Conservation (phyloP, 2,113 vertebrate genomes). For the Calidris pugnax region DNA sequence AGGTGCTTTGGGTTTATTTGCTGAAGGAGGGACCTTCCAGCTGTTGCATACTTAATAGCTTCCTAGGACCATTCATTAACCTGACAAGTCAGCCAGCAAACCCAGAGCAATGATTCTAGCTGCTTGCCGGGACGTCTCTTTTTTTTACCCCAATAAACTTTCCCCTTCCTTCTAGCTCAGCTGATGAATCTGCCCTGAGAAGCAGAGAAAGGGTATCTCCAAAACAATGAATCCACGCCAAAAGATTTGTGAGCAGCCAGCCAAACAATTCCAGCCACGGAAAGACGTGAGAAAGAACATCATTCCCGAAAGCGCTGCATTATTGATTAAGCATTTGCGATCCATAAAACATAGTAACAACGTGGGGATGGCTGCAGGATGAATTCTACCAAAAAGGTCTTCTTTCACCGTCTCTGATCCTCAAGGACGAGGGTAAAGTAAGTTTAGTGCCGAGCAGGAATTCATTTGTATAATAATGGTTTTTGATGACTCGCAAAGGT, state of each 20-base stretch:
- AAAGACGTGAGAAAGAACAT: neutral
- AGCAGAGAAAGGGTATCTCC: neutral
- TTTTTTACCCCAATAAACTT: neutral
- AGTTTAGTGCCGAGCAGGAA: constrained; percentile 23
- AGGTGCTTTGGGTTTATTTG: neutral
- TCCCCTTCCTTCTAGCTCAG: neutral
- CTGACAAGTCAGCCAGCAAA: neutral
- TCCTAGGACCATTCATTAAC: neutral
- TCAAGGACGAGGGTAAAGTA: constrained; percentile 40
- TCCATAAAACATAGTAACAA: constrained; percentile 40
- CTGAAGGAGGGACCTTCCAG: neutral
- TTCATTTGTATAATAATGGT: constrained; percentile 55
- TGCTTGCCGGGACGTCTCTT: neutral
- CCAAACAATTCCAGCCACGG: neutral
- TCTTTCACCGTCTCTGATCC: neutral
- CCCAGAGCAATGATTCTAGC: neutral
- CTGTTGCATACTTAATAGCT: neutral
- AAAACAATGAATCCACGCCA: neutral
- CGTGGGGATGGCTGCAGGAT: neutral
- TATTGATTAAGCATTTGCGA: constrained; percentile 54
- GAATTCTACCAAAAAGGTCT: neutral
- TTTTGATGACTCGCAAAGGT: constrained; percentile 55
- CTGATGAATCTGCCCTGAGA: constrained; percentile 23
- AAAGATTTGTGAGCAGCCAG: constrained; percentile 10
- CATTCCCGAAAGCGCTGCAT: neutral